These are phyloP conservation scores for Bilobella aurantiaca DNA, from an alignment of 1,140 invertebrate genomes.

Conservation along the genomic window DNA sequence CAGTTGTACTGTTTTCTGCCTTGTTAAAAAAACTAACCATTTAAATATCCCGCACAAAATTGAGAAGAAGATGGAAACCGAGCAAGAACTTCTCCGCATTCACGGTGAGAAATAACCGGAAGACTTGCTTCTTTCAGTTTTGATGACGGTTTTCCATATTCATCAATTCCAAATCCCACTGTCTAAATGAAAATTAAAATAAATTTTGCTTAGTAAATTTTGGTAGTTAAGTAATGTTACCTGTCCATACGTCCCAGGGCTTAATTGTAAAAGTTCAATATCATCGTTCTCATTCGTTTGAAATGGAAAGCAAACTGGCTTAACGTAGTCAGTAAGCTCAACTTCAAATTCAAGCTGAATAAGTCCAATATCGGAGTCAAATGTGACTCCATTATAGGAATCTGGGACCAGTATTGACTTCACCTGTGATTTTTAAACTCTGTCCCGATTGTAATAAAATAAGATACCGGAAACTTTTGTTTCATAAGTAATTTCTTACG, in stretches of 20 bases:
- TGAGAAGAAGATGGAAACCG: conserved; percentile 7
- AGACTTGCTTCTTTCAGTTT: conserved; percentile 9
- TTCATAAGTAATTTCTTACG: no score
- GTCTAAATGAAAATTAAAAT: background rate
- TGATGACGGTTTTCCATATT: conserved; percentile 4
- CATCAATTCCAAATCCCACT: conserved; percentile 19
- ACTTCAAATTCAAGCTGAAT: conserved; percentile 4
- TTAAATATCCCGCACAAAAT: conserved; percentile 15
- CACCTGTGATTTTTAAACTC: background rate
- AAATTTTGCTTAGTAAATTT: background rate
- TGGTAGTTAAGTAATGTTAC: background rate
- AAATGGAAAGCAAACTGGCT: conserved; percentile 7
- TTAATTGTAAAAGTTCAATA: conserved; percentile 2
- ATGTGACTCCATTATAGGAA: conserved; percentile 10
- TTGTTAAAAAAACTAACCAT: background rate
- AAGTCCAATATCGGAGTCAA: conserved; percentile 9
- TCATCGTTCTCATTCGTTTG: conserved; percentile 1
- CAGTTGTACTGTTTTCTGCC: no score
- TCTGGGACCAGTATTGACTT: background rate
- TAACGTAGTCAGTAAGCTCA: conserved; percentile 10
- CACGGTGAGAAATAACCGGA: conserved; percentile 18
- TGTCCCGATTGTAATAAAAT: background rate
- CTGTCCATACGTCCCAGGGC: background rate
- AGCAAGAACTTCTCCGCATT: conserved; percentile 14
- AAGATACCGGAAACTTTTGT: no score